Base-by-base conservation (phyloP, 2,797 vertebrate species). In the Simalia tracyae region DNA sequence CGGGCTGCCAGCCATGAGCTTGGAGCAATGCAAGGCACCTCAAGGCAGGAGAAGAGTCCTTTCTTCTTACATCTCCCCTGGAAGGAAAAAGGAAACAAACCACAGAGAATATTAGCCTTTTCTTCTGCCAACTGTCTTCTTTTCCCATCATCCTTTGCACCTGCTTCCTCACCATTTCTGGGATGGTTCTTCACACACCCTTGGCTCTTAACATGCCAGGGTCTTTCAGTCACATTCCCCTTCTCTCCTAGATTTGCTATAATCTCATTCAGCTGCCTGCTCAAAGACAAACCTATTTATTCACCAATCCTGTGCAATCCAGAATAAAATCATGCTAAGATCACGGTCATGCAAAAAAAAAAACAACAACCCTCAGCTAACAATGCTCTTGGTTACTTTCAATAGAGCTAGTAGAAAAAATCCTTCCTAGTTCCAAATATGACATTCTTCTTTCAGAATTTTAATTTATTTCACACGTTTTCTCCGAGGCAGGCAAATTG, bases 1-100 rank as follows among this genome's bases (percentile, higher is more conserved):
- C 2, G 72, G 61, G 26, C 63, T 64, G 56, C 95, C 94, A 22
- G 96, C 95, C 96, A 97, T 96, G 91, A 64, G 26, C 22, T 22
- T 61, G 56, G 63, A 46, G 14, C 6, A 56, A 89, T 60, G 89
- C 68, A 22, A 60, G 72, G 81, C 42, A 87, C 2, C 59, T 31
- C 28, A 59, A 57, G 46, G 26, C 60, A 57, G 50, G n/a, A 68
- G 59, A 56, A 19, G 26, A 3, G 12, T 11, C 10, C n/a, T 19
- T 57, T 26, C 5, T 26, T 11, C 15, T 59, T 42, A 57, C 46
- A 56, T 76, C 17, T 63, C n/a, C 19, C 61, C 17, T 46, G 14
- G 46, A 57, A 89, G 26, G 57, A 26, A 42, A 84, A 42, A 1
- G 36, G 19, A 63, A 22, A 87, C 14, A 68, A 24, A 31, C n/a